Evolutionary conservation across 1,140 invertebrate genomes (phyloP), one percentile per base, ranked within the genome.

Genomic region (Drosophila subobscura): DNA sequence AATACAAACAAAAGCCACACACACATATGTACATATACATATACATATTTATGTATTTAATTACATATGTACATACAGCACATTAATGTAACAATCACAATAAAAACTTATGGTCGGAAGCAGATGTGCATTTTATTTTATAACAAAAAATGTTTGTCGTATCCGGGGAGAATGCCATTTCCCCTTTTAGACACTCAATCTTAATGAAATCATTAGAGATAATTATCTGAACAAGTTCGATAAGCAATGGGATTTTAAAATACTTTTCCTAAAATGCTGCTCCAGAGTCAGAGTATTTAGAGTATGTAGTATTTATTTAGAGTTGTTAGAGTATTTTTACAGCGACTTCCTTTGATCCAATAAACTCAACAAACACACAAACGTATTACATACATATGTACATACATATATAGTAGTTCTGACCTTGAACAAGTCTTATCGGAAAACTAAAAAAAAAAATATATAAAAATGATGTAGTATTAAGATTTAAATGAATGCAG

Each of bases 371-470:
- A 33, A 8, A 37, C 33, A 37, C 8, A 37, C 33, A 4, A 42
- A 23, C 29, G 44, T 0, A 42, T 41, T 54, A 54, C 33, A 27
- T 58, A 29, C 27, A n/a, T 44, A 5, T 23, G 10, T 54, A 54
- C 33, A 27, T 58, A 29, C 27, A n/a, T 44, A 5, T 23, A 14
- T 52, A 1, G 27, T 60, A 29, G 25, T n/a, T 20, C 42, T 16
- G 50, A 60, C 57, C 57, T 60, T 60, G 57, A 60, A 42, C 29
- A 12, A 12, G 52, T 60, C 47, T 29, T 59, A 59, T 59, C 57
- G 57, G 14, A 23, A 51, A 42, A 42, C 46, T 22, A 5, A 59
- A 59, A 58, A 42, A 51, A 59, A 29, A 20, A 51, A 42, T 59
- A 42, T 57, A 57, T 46, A 45, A 1, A 45, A 27, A 10, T 20